Conservation (phyloP, 2,113 vertebrate genomes). For the Tinamus guttatus region DNA sequence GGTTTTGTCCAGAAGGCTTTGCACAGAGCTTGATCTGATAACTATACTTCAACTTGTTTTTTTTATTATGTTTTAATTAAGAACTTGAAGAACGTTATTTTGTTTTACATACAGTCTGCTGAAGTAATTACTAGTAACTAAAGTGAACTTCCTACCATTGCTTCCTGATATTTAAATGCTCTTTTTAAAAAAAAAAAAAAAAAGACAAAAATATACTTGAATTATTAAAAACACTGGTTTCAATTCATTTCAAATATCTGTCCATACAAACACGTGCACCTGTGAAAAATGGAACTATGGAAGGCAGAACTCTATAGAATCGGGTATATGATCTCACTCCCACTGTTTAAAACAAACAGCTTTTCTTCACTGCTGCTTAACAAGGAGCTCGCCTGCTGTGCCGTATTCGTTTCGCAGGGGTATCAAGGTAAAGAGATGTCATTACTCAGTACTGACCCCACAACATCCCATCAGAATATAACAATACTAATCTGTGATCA, state of each 20-base stretch:
- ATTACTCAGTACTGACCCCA: constrained; percentile 23
- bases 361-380: constrained; percentile 55
- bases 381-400: constrained; percentile 28
- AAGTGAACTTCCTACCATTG: constrained; percentile 23
- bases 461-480: constrained; percentile 42
- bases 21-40: neutral
- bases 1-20: neutral
- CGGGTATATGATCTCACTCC: constrained; percentile 50
- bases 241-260: constrained; percentile 6
- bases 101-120: constrained; percentile 4
- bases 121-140: constrained; percentile 17
- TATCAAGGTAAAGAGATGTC: constrained; percentile 52
- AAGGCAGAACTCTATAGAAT: neutral
- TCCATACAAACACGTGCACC: neutral
- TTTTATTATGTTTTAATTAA: neutral
- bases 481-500: neutral
- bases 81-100: neutral
- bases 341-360: constrained; percentile 67
- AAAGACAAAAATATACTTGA: neutral
- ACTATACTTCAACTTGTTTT: neutral
- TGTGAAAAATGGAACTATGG: constrained; percentile 57
- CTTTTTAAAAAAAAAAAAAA: constrained; percentile 20
- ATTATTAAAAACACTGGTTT: constrained; percentile 22
- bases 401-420: constrained; percentile 13
- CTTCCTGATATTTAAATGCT: constrained; percentile 23